phyloP scores from a whole-genome alignment of 1,140 invertebrate species.

The Brachionus koreanus region DNA sequence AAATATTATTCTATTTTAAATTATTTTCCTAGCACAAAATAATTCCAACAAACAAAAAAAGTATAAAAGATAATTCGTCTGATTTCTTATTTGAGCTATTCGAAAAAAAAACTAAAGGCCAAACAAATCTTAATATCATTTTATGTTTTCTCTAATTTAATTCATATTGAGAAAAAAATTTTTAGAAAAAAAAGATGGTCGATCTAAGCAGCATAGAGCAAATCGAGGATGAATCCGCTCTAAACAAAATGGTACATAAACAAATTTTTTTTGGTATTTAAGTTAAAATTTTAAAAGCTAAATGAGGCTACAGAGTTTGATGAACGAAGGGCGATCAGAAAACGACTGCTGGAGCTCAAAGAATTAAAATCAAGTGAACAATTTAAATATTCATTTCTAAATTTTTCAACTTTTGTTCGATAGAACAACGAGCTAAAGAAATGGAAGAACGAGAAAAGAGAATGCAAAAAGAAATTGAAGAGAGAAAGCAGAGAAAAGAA shows the following conservation, averaged over 20 bases:
- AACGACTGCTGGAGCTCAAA: slow-evolving; percentile 11
- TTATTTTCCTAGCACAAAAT: neutral
- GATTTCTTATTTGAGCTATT: neutral
- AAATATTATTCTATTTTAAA: neutral
- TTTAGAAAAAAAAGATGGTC: slow-evolving; percentile 11
- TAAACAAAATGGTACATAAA: slow-evolving; percentile 40
- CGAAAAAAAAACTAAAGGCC: neutral
- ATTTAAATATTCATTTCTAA: neutral
- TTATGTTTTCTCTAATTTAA: neutral
- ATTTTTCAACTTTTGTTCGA: neutral
- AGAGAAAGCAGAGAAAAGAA: slow-evolving; percentile 40
- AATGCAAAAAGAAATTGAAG: slow-evolving; percentile 26
- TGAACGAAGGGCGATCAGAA: slow-evolving; percentile 34
- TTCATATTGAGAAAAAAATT: neutral
- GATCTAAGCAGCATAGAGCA: slow-evolving; percentile 9
- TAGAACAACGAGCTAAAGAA: slow-evolving; percentile 34
- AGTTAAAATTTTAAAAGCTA: neutral
- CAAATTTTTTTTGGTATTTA: neutral
- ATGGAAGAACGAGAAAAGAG: slow-evolving; percentile 32
- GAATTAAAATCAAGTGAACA: slow-evolving; percentile 29
- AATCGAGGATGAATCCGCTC: slow-evolving; percentile 7
- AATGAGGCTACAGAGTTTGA: slow-evolving; percentile 5
- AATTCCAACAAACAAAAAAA: neutral
- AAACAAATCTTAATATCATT: neutral
- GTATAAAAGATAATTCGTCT: neutral